These are phyloP conservation scores for Ammodytes dubius DNA, from an alignment of 2,113 vertebrate species.

Conservation along the genomic window DNA sequence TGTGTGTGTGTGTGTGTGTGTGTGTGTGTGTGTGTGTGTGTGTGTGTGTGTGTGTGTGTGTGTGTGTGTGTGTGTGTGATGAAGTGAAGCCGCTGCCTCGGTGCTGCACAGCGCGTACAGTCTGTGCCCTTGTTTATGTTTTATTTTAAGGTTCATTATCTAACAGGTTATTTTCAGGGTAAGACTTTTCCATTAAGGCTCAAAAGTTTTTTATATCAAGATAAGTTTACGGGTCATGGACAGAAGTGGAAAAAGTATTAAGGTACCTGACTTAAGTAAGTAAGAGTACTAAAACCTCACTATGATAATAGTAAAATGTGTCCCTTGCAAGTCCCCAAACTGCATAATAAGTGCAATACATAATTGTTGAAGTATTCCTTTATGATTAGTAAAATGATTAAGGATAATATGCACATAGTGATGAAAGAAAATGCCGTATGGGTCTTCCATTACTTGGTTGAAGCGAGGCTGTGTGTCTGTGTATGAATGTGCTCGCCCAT, in stretches of 20 bases:
- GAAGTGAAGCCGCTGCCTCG: background rate
- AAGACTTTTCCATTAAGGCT: no score
- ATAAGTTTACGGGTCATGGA: background rate
- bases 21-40: no score
- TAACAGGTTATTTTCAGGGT: background rate
- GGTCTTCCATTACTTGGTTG: background rate
- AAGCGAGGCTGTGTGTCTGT: background rate
- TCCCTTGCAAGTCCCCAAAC: background rate
- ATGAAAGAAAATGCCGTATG: background rate
- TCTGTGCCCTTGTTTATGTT: background rate
- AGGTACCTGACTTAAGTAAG: no score
- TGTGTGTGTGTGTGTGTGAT: background rate
- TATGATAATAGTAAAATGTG: background rate
- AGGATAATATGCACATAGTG: no score
- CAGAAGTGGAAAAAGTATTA: no score
- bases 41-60: no score
- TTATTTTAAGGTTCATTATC: background rate
- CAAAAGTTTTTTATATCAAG: background rate
- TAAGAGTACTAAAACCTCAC: no score
- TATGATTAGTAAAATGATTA: background rate
- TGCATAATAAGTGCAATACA: background rate
- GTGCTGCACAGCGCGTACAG: no score
- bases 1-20: background rate
- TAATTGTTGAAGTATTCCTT: background rate
- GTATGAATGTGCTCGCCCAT: background rate